Conservation (phyloP, 2,113 vertebrate species). For the Podiceps cristatus region DNA sequence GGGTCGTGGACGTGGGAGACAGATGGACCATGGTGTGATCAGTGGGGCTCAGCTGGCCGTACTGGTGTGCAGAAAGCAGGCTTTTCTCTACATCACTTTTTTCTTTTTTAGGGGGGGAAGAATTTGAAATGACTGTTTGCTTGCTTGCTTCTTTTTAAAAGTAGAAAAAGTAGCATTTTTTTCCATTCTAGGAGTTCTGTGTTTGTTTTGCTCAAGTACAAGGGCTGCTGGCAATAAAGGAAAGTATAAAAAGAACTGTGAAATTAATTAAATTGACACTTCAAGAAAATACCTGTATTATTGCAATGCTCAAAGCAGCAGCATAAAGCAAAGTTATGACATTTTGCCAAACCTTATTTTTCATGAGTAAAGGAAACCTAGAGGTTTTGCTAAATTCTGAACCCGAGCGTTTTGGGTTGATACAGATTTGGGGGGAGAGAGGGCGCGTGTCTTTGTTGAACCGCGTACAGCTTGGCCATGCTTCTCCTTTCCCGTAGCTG, state of each 20-base stretch:
- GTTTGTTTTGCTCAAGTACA: neutral
- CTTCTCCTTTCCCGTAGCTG: neutral
- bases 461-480: neutral
- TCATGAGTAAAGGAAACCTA: neutral
- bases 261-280: slow-evolving; percentile 23
- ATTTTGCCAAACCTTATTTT: neutral
- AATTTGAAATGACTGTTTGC: neutral
- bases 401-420: neutral
- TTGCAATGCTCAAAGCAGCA: neutral
- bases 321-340: neutral
- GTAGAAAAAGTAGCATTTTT: neutral
- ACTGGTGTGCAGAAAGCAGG: neutral
- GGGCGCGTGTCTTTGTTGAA: neutral
- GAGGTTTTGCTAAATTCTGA: neutral
- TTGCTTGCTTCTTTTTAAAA: neutral
- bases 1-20: rapidly evolving
- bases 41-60: neutral
- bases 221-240: neutral
- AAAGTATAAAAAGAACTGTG: neutral
- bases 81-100: neutral
- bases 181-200: neutral
- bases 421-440: neutral
- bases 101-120: neutral
- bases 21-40: rapidly evolving
- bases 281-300: neutral